Percentiles rank a stretch among this genome's conserved stretches.
Conservation (phyloP, 2,797 vertebrate genomes). For the Pangasius krempfi region DNA sequence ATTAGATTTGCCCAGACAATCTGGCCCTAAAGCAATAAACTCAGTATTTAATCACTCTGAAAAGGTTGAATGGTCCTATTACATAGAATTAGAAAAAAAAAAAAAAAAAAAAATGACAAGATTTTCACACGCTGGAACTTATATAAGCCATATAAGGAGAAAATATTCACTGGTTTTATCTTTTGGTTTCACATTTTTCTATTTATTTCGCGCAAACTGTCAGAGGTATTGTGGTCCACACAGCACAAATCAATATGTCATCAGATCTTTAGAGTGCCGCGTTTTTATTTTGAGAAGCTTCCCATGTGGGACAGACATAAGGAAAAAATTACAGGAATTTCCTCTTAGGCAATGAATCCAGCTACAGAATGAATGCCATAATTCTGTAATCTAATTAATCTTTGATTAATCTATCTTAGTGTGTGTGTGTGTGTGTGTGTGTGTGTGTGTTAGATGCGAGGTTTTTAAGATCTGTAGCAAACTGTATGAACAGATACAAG, state of each 20-base stretch:
- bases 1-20: conserved; percentile 15
- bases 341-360: conserved; percentile 34
- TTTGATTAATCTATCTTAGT: conserved; percentile 27
- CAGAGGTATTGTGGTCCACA: not conserved
- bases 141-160: conserved; percentile 22
- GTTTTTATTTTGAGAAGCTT: conserved; percentile 31
- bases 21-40: not conserved
- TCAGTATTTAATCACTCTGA: not conserved
- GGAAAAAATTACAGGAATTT: conserved; percentile 21
- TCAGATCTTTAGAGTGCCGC: conserved; percentile 5
- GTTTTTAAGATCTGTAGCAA: not conserved
- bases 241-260: conserved; percentile 15
- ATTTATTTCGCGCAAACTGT: not conserved
- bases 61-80: not conserved
- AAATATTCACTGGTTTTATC: conserved; percentile 6
- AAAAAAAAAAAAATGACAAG: not conserved
- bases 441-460: not conserved
- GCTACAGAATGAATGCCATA: conserved; percentile 15
- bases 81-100: not conserved
- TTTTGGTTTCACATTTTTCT: not conserved
- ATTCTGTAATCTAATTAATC: conserved; percentile 34
- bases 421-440: conserved; percentile 6
- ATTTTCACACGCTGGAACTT: not conserved
- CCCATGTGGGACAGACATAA: conserved; percentile 14
- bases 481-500: not conserved